These are phyloP conservation scores for Clarias magur DNA, from an alignment of 2,113 vertebrate genomes.

Conservation along the genomic window DNA sequence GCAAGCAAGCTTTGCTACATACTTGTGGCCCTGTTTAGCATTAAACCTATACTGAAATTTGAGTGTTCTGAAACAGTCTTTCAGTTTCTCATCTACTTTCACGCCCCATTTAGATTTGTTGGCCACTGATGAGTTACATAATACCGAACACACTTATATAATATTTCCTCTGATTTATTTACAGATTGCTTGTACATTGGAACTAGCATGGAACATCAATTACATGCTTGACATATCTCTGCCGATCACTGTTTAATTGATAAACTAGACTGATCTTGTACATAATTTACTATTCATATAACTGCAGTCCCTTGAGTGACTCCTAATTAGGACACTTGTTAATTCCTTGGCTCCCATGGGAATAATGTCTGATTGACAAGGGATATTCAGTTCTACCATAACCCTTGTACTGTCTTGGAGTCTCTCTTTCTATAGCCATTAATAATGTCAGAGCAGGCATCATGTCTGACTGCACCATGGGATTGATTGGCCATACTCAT, in stretches of 20 bases:
- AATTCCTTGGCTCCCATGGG: conserved; percentile 37
- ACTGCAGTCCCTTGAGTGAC: conserved; percentile 18
- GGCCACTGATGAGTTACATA: background rate
- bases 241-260: conserved; percentile 27
- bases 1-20: background rate
- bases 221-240: conserved; percentile 13
- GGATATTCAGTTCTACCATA: conserved; percentile 28
- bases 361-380: conserved; percentile 39
- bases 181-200: background rate
- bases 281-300: conserved; percentile 18
- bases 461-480: conserved; percentile 50
- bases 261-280: conserved; percentile 30
- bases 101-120: background rate
- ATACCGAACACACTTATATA: background rate
- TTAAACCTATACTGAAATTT: background rate
- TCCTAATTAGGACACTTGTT: conserved; percentile 39
- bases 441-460: conserved; percentile 47
- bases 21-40: background rate
- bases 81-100: background rate
- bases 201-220: conserved; percentile 10
- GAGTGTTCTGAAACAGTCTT: background rate
- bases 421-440: conserved; percentile 27
- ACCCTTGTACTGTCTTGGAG: conserved; percentile 14
- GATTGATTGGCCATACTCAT: conserved; percentile 62
- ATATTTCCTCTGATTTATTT: conserved; percentile 17